Evolutionary conservation across 2,113 vertebrate genomes (phyloP).

Genomic region (Shinisaurus crocodilurus): DNA sequence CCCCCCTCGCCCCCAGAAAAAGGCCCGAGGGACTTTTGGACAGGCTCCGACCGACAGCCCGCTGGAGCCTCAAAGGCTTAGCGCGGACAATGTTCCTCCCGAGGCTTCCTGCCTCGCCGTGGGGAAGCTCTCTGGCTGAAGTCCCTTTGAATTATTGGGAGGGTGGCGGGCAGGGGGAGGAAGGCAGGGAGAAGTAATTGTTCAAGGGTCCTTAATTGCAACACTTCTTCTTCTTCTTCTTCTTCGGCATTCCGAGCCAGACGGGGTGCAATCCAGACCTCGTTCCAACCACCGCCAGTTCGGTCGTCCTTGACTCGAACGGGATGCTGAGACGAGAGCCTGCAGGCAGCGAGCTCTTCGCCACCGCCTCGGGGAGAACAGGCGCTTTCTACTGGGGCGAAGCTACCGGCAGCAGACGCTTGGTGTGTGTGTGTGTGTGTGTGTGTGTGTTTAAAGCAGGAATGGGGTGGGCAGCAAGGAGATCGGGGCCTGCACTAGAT

Average conservation of each 20-base stretch:
- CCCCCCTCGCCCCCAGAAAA: no score
- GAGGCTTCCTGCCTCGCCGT: neutral
- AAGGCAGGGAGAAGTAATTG: neutral
- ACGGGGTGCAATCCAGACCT: neutral
- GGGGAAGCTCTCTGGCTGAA: neutral
- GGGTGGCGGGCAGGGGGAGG: neutral
- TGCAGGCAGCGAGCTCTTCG: neutral
- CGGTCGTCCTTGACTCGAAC: neutral
- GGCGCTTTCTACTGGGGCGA: neutral
- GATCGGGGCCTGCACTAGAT: no score
- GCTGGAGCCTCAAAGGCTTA: neutral
- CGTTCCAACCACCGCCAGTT: neutral
- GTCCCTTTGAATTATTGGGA: neutral
- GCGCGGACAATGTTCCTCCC: neutral
- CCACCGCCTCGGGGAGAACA: neutral
- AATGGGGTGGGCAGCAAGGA: no score
- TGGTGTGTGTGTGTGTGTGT: no score
- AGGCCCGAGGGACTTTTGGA: no score
- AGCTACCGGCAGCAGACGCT: no score
- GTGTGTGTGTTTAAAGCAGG: no score
- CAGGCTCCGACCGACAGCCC: neutral
- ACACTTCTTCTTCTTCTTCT: neutral
- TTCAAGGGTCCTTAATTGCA: neutral
- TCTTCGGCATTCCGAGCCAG: neutral
- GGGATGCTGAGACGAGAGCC: neutral